A percentile compares a stretch with the other conserved stretches of the same genome.
Evolutionary conservation across 2,888 invertebrate genomes (phyloP).

Genomic region (Hyposoter didymator): DNA sequence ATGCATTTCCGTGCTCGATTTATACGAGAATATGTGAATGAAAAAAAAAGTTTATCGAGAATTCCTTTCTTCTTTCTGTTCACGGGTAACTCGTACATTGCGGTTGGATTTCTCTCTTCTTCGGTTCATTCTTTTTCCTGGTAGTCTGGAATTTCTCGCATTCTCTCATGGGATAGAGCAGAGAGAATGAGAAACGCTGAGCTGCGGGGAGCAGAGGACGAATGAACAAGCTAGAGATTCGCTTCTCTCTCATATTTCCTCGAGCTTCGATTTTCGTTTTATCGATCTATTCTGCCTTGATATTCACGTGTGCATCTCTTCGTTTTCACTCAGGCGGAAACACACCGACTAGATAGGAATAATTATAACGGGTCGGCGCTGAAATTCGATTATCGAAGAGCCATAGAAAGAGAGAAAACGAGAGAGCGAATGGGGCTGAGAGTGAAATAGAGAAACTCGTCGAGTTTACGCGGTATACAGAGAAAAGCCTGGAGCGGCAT

Average conservation of each 20-base stretch:
- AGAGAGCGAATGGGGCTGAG: constrained; percentile 29
- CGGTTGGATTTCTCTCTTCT: constrained; percentile 47
- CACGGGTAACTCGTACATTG: constrained; percentile 24
- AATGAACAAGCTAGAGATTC: constrained; percentile 26
- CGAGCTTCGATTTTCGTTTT: constrained; percentile 28
- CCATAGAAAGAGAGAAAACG: constrained; percentile 17
- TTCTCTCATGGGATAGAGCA: constrained; percentile 30
- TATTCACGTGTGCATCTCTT: constrained; percentile 48
- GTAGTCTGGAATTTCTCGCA: constrained; percentile 28
- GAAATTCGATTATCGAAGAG: constrained; percentile 62
- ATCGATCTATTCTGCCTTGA: constrained; percentile 28
- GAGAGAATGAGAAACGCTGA: neutral
- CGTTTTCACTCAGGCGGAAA: constrained; percentile 58
- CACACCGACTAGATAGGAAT: constrained; percentile 55
- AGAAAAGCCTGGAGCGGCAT: constrained; percentile 24
- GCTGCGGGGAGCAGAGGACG: constrained; percentile 19
- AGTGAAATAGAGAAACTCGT: constrained; percentile 41
- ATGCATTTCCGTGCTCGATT: constrained; percentile 25
- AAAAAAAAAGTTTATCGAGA: constrained; percentile 24
- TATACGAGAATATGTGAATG: constrained; percentile 21
- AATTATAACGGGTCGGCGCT: constrained; percentile 58
- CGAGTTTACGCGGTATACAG: constrained; percentile 41
- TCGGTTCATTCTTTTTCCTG: constrained; percentile 45
- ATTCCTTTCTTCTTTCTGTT: constrained; percentile 49
- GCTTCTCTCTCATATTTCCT: constrained; percentile 11